Base-by-base conservation (phyloP, 2,797 vertebrate genomes). In the Megalops cyprinoides region DNA sequence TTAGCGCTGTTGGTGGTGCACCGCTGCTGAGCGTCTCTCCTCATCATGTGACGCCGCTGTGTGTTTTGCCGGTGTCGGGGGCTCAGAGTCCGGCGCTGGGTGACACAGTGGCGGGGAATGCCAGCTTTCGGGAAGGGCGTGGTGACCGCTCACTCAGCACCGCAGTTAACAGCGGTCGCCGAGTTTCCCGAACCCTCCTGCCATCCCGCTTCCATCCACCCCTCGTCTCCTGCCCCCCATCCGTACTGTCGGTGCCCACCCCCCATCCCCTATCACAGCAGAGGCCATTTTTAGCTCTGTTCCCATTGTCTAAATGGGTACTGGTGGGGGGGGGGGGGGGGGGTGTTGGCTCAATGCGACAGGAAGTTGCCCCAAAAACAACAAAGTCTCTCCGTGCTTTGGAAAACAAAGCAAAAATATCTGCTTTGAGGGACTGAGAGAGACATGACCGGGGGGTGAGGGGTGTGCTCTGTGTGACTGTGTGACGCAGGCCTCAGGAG, bases 331-430 rank as follows among this genome's bases (percentile, higher is more conserved):
- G 65, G 25, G 65, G 77, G 39, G 9, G 44, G 76, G 55, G 20
- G 4, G 20, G 9, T 12, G 37, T 31, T 79, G 77, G 77, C 77
- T 48, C 42, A 78, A 58, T 28, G 37, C 44, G 71, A 25, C 77
- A 69, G 77, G 77, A 79, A 79, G 60, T 65, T 67, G 48, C 48
- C 23, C 37, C 20, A 18, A 69, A 48, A 79, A 28, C 65, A n/a
- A 25, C 28, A 5, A 78, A 62, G 20, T 23, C 37, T 9, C 25
- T 34, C 53, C 37, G 18, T n/a, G 9, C 77, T 31, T 31, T 14
- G 10, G n/a, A 23, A 44, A 51, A 79, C 34, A 60, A 69, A 42
- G 42, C 4, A 31, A 18, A 18, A 20, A 5, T 23, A 15, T 67
- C 62, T 37, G 62, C 9, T 9, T n/a, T 28, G 58, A 1, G 1